Evolutionary conservation across 1,140 invertebrate genomes (phyloP).

Genomic region (Tetramorium simillimum): DNA sequence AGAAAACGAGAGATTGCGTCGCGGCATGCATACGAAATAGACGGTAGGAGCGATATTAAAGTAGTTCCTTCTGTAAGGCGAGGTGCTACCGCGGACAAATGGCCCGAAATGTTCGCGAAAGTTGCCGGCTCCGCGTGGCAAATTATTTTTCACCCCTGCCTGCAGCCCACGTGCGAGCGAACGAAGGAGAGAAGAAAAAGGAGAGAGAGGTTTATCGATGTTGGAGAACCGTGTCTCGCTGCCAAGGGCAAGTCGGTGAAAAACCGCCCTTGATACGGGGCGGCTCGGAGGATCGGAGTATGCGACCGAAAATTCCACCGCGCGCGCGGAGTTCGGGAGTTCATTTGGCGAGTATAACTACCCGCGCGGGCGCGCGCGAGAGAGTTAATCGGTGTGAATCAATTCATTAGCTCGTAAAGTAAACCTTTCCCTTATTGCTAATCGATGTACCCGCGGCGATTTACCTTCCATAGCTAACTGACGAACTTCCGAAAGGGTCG

Average conservation of each 20-base stretch:
- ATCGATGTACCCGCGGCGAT: slow-evolving; percentile 34
- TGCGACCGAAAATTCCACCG: background rate
- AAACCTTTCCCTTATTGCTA: slow-evolving; percentile 21
- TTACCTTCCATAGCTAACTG: slow-evolving; percentile 17
- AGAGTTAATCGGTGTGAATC: slow-evolving; percentile 17
- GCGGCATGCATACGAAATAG: slow-evolving; percentile 70
- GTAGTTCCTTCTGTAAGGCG: slow-evolving; percentile 67
- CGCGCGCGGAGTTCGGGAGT: background rate
- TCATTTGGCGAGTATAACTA: slow-evolving; percentile 15
- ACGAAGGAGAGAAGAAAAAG: too few species aligned
- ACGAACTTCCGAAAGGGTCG: slow-evolving; percentile 21
- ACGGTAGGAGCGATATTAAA: slow-evolving; percentile 69
- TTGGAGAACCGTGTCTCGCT: background rate
- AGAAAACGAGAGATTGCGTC: slow-evolving; percentile 45
- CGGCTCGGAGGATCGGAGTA: background rate
- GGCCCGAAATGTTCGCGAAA: slow-evolving; percentile 52
- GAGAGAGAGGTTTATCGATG: slow-evolving; percentile 5
- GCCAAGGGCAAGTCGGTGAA: slow-evolving; percentile 1
- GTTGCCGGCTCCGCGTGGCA: slow-evolving; percentile 13
- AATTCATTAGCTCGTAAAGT: slow-evolving; percentile 22
- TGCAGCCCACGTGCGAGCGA: background rate
- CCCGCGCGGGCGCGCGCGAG: background rate
- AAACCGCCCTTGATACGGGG: slow-evolving; percentile 23
- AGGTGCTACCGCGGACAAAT: slow-evolving; percentile 60
- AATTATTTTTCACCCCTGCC: slow-evolving; percentile 67